Percentiles rank a stretch among this genome's conserved stretches.
Evolutionary conservation across 2,113 vertebrate genomes (phyloP).

Genomic region (Solea solea): DNA sequence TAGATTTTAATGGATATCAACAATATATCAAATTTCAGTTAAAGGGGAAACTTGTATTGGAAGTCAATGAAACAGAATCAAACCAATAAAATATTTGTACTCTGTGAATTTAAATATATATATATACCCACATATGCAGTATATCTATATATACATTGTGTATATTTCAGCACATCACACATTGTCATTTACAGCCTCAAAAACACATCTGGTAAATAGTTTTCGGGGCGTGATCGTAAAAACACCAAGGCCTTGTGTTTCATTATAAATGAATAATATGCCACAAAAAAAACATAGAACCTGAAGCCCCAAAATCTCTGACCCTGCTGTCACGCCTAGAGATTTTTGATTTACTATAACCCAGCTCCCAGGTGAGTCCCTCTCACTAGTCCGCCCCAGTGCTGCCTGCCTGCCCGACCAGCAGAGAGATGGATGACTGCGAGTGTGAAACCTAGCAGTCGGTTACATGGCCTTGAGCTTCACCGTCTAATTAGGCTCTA

Average conservation of each 20-base stretch:
- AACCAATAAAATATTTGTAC: too few species aligned
- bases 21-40: too few species aligned
- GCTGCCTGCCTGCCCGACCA: slow-evolving; percentile 21
- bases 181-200: too few species aligned
- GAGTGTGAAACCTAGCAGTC: slow-evolving; percentile 69
- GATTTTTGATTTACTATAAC: slow-evolving; percentile 64
- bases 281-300: slow-evolving; percentile 12
- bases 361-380: slow-evolving; percentile 55
- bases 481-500: slow-evolving; percentile 82
- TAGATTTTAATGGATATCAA: too few species aligned
- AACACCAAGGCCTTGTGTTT: neutral
- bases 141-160: too few species aligned
- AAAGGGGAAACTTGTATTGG: too few species aligned
- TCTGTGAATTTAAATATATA: too few species aligned
- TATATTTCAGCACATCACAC: too few species aligned
- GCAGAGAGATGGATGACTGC: slow-evolving; percentile 76
- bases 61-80: too few species aligned
- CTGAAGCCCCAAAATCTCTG: slow-evolving; percentile 29
- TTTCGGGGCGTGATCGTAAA: too few species aligned
- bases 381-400: slow-evolving; percentile 13
- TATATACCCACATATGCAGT: too few species aligned
- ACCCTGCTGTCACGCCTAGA: slow-evolving; percentile 36
- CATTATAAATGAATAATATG: slow-evolving; percentile 36
- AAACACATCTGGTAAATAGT: too few species aligned
- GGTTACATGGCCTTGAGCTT: slow-evolving; percentile 78